These are phyloP conservation scores for Danio jaintianensis DNA, from an alignment of 2,797 vertebrate genomes.

Conservation along the genomic window DNA sequence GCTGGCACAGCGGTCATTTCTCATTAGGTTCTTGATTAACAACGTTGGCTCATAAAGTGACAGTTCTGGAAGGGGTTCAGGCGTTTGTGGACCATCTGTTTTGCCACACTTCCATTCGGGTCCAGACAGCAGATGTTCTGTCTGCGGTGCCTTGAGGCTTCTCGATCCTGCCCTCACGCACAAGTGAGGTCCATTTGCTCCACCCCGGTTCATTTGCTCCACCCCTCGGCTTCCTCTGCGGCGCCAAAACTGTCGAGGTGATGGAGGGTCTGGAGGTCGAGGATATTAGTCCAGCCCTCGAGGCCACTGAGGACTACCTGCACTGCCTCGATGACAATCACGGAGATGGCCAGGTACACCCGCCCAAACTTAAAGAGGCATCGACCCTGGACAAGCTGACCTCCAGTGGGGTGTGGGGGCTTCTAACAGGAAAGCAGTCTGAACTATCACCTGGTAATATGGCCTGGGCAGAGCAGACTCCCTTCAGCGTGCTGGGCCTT, in stretches of 20 bases:
- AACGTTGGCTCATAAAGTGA: conserved; percentile 43
- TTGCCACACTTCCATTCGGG: conserved; percentile 46
- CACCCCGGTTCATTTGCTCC: not conserved
- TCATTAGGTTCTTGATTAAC: conserved; percentile 50
- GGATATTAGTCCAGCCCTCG: conserved; percentile 94
- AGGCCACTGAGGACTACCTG: conserved; percentile 96
- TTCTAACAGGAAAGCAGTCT: conserved; percentile 73
- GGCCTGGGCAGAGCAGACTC: conserved; percentile 79
- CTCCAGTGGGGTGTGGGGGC: conserved; percentile 78
- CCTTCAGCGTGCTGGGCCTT: conserved; percentile 84
- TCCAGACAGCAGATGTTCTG: conserved; percentile 59
- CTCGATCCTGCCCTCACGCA: conserved; percentile 36
- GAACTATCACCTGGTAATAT: conserved; percentile 75
- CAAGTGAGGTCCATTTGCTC: conserved; percentile 31
- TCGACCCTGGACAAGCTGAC: conserved; percentile 77
- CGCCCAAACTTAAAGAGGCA: conserved; percentile 74
- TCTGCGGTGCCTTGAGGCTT: conserved; percentile 47
- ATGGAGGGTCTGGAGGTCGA: conserved; percentile 93
- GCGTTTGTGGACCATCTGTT: conserved; percentile 51
- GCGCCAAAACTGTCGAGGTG: conserved; percentile 36
- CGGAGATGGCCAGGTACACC: conserved; percentile 78
- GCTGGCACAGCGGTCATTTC: conserved; percentile 47
- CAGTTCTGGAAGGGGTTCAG: conserved; percentile 57
- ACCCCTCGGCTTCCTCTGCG: not conserved
- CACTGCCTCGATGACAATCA: conserved; percentile 86